Conservation (phyloP, 2,797 vertebrate genomes). For the Microtus obscurus region DNA sequence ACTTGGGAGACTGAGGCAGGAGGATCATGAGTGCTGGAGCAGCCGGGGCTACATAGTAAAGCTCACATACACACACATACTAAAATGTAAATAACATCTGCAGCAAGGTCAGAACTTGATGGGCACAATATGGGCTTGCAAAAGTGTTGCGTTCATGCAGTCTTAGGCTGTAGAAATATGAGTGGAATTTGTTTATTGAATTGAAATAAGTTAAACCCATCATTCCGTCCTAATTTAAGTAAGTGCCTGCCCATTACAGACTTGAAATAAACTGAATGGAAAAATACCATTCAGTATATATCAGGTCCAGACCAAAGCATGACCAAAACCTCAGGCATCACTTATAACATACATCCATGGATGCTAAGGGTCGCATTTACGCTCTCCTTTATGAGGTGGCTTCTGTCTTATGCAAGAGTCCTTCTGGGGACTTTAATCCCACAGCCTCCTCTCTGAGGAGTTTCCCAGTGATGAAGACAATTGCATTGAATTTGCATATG, state of each 20-base stretch:
- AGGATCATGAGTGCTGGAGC: background rate
- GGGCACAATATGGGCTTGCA: background rate
- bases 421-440: background rate
- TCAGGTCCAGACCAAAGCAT: background rate
- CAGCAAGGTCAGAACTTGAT: background rate
- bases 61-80: background rate
- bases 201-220: slow-evolving; percentile 33
- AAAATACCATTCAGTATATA: background rate
- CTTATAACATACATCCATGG: background rate
- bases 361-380: background rate
- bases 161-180: background rate
- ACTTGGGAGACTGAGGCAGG: background rate
- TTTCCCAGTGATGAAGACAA: background rate
- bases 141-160: background rate
- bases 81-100: background rate
- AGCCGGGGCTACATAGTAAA: background rate
- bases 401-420: background rate
- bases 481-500: background rate
- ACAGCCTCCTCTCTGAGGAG: background rate
- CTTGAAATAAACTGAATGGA: background rate
- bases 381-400: background rate
- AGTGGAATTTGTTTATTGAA: background rate
- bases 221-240: background rate
- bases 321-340: background rate
- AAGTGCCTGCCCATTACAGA: background rate